Conservation (phyloP, 37 sponge, comb jelly and placozoan species). For the Beroe forskalii region DNA sequence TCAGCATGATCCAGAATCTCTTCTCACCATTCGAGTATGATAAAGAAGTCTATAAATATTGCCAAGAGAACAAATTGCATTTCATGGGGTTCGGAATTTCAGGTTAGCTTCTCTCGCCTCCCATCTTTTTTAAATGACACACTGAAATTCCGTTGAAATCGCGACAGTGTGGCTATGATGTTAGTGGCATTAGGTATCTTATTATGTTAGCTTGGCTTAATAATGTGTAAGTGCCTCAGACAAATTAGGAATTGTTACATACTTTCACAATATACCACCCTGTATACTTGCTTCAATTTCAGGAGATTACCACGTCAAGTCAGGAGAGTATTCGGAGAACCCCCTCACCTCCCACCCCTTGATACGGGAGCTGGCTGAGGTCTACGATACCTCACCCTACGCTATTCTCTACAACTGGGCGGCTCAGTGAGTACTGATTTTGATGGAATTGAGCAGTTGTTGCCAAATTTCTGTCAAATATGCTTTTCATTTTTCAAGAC, state of each 20-base stretch:
- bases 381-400: neutral
- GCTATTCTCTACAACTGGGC: slow-evolving; percentile 46
- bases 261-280: neutral
- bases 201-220: too few relatives aligned
- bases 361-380: neutral
- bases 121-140: too few relatives aligned
- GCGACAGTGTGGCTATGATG: too few relatives aligned
- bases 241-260: too few relatives aligned
- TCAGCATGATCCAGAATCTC: slow-evolving; percentile 24
- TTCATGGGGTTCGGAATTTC: slow-evolving; percentile 5
- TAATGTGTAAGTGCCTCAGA: too few relatives aligned
- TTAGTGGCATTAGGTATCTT: too few relatives aligned
- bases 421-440: neutral
- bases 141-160: too few relatives aligned
- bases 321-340: neutral
- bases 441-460: neutral
- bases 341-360: neutral
- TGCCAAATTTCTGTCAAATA: neutral
- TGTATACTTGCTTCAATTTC: neutral
- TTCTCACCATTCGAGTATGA: slow-evolving; percentile 1
- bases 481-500: neutral
- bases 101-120: too few relatives aligned
- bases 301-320: neutral
- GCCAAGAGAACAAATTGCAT: neutral
- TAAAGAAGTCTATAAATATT: neutral